Evolutionary conservation across 1,140 invertebrate genomes (phyloP), one percentile per base, ranked within the genome.

Genomic region (Asbolus verrucosus): DNA sequence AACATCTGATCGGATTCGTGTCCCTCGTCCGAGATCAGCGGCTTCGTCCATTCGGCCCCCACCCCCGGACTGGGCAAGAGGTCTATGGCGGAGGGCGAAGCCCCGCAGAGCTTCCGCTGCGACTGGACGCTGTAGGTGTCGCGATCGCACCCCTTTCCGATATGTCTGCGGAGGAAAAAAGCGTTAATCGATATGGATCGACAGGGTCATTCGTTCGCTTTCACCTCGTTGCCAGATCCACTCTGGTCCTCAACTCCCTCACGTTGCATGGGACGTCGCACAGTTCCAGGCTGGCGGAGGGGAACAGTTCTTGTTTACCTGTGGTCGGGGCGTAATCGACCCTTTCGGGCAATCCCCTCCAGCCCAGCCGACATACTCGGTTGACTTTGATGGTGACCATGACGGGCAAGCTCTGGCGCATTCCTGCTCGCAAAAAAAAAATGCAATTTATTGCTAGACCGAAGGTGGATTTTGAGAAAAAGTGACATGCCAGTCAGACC

Each of bases 311-410:
- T 78, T 91, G 88, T 13, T 90, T 86, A 0, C 93, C 93, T 15
- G 89, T 90, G 1, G 92, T 91, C 1, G 96, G 94, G 1, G 90
- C 91, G 80, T 98, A 98, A 82, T 97, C 94, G 38, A 98, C 92
- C 41, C 94, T 87, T 77, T 96, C 93, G 0, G 93, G 93, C 30
- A 97, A 89, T 24, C 92, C 94, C 82, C 85, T 79, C 85, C 85
- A 86, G 5, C 85, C 85, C 0, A 84, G 80, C 1, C 84, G 81
- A 68, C 85, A 86, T 0, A 86, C 85, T 24, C 84, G 79, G 75
- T 86, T 87, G 8, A 98, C 94, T 83, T 95, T 94, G 78, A 98
- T 93, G 75, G 94, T 98, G 70, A 98, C 94, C 89, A 97, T 93
- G 1, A 96, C 93, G 0, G 95, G 94, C 3, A 92, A 87, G 0